Conservation (phyloP, 2,888 invertebrate species). For the Stenurella melanura region DNA sequence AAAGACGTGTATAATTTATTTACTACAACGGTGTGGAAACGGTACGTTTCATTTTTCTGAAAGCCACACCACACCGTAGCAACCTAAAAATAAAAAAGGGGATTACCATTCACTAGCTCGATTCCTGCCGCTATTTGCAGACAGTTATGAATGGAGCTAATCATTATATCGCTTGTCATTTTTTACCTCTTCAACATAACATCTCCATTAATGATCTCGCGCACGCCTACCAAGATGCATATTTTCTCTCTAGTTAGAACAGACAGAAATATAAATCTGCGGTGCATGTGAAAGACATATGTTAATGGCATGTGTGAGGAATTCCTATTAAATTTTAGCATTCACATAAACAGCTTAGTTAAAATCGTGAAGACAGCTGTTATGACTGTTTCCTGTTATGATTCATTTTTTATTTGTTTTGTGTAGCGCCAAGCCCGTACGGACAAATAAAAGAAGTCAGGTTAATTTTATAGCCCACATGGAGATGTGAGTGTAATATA, state of each 20-base stretch:
- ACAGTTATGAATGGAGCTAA: constrained; percentile 21
- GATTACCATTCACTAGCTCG: not conserved
- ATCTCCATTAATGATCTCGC: constrained; percentile 45
- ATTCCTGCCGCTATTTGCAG: not conserved
- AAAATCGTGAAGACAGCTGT: constrained; percentile 62
- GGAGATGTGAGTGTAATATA: not conserved
- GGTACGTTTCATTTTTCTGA: not conserved
- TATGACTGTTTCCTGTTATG: constrained; percentile 63
- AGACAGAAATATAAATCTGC: constrained; percentile 35
- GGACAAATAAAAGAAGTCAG: constrained; percentile 29
- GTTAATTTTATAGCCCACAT: constrained; percentile 25
- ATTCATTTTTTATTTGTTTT: constrained; percentile 57
- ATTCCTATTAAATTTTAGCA: constrained; percentile 62
- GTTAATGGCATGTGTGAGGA: constrained; percentile 44
- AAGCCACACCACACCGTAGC: not conserved
- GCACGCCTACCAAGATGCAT: constrained; percentile 41
- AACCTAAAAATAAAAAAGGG: not conserved
- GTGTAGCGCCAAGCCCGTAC: not conserved
- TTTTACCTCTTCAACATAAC: constrained; percentile 39
- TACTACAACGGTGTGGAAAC: not conserved
- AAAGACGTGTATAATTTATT: no score
- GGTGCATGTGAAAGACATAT: constrained; percentile 45
- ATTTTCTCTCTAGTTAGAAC: constrained; percentile 19
- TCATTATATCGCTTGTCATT: constrained; percentile 47
- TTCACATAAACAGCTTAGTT: constrained; percentile 63